Base-by-base conservation (phyloP, 1,140 invertebrate species). In the Brachystomella parvula region DNA sequence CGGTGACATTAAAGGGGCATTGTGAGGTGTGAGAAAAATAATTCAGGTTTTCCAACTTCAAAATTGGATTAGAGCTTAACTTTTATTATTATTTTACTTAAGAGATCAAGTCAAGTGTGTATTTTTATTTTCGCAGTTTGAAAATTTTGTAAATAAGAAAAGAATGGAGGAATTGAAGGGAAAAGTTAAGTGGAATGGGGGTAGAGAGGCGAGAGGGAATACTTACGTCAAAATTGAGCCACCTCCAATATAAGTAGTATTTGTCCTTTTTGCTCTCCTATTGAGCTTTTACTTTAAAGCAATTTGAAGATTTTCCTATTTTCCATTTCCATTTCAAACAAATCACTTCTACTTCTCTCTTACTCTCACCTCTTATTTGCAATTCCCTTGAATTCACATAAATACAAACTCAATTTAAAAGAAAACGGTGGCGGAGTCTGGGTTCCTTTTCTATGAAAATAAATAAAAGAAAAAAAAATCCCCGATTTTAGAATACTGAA, bases 351-450 rank as follows among this genome's bases (percentile, higher is more conserved):
- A 19, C 24, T 53, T 53, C 24, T 26, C 49, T 53, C 49, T 24
- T 9, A 12, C n/a, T 53, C 24, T 24, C 49, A 24, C 24, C 12
- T 53, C 49, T 53, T 53, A 53, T 53, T 53, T 53, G 49, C 49
- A 53, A 24, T 53, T 53, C 19, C 6, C 6, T 9, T 24, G 12
- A 19, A 17, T 53, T 15, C 49, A 19, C 49, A 53, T 53, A 53
- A 53, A 53, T 53, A 53, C 12, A 53, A 53, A 53, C 49, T 53
- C 49, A 53, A 53, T 53, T 53, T 53, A 53, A 53, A 53, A 53
- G 24, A 26, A 15, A 53, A 53, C 12, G 49, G 35, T 39, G 35
- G 19, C 35, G 19, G 35, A 39, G 49, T 24, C 49, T 53, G 49
- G 24, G 12, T 53, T 53, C 49, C n/a, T n/a, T n/a, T n/a, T n/a